Evolutionary conservation across 2,797 vertebrate species (phyloP).

Genomic region (Nyctibius grandis): DNA sequence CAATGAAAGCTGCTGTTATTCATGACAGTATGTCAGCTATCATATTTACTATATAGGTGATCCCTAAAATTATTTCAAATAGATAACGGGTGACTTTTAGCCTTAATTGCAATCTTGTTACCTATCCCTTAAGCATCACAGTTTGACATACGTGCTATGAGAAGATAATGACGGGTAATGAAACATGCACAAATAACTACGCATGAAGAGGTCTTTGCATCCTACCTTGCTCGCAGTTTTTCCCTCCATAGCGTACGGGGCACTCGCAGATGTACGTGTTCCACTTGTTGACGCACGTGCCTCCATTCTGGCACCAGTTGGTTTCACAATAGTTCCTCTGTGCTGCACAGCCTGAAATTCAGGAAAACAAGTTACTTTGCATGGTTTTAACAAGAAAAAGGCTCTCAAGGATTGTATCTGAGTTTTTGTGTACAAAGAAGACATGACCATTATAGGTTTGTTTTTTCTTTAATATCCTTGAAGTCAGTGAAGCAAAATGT

Average conservation of each 20-base stretch:
- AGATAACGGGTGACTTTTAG: neutral
- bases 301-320: slow-evolving; percentile 87
- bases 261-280: slow-evolving; percentile 89
- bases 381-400: neutral
- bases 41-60: neutral
- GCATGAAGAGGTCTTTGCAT: rapidly evolving
- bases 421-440: neutral
- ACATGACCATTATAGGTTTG: rapidly evolving
- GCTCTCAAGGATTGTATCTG: neutral
- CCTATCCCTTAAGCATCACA: neutral
- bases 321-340: slow-evolving; percentile 87
- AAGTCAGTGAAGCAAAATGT: neutral
- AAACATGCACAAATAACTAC: rapidly evolving
- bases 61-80: neutral
- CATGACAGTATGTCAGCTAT: neutral
- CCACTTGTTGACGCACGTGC: slow-evolving; percentile 90
- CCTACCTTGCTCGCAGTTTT: slow-evolving; percentile 94
- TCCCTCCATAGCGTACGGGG: slow-evolving; percentile 86
- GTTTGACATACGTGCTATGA: neutral
- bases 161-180: neutral
- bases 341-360: slow-evolving; percentile 84
- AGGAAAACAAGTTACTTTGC: neutral
- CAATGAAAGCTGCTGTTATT: neutral
- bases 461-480: neutral
- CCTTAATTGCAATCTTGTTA: neutral